Conservation (phyloP, 2,797 vertebrate genomes). For the Percopsis omiscomaycus region DNA sequence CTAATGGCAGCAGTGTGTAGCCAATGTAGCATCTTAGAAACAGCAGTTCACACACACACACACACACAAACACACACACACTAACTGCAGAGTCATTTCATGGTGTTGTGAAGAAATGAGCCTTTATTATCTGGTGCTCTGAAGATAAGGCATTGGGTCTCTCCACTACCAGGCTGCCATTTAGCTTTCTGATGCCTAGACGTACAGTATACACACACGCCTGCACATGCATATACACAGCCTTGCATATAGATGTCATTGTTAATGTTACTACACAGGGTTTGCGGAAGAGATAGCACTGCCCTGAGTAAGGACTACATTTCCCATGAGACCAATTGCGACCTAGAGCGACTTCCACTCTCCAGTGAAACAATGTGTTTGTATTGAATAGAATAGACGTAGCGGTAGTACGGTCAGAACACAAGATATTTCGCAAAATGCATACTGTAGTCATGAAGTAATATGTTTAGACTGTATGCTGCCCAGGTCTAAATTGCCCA, state of each 20-base stretch:
- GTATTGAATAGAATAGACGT: slow-evolving; percentile 36
- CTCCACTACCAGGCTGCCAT: slow-evolving; percentile 47
- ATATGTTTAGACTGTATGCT: too few relatives aligned
- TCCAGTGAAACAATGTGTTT: slow-evolving; percentile 7
- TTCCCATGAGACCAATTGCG: too few relatives aligned
- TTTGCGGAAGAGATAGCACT: too few relatives aligned
- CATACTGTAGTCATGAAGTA: too few relatives aligned
- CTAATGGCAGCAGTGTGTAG: slow-evolving; percentile 48
- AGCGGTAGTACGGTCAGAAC: neutral
- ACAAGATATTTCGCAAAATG: too few relatives aligned
- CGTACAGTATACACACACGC: slow-evolving; percentile 8
- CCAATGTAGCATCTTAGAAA: slow-evolving; percentile 29
- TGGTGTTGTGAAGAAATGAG: slow-evolving; percentile 60
- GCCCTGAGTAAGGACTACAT: too few relatives aligned
- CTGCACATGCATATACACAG: slow-evolving; percentile 10
- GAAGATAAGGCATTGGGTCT: slow-evolving; percentile 68
- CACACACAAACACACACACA: slow-evolving; percentile 9
- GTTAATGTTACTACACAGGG: neutral
- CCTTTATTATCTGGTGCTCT: slow-evolving; percentile 67
- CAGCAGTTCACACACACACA: slow-evolving; percentile 48
- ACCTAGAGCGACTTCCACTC: neutral
- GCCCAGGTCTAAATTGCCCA: too few relatives aligned
- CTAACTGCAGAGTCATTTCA: slow-evolving; percentile 42
- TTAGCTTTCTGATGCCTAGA: slow-evolving; percentile 35
- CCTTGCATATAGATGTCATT: slow-evolving; percentile 17